Evolutionary conservation across 1,140 invertebrate genomes (phyloP).

Genomic region (Atta cephalotes): DNA sequence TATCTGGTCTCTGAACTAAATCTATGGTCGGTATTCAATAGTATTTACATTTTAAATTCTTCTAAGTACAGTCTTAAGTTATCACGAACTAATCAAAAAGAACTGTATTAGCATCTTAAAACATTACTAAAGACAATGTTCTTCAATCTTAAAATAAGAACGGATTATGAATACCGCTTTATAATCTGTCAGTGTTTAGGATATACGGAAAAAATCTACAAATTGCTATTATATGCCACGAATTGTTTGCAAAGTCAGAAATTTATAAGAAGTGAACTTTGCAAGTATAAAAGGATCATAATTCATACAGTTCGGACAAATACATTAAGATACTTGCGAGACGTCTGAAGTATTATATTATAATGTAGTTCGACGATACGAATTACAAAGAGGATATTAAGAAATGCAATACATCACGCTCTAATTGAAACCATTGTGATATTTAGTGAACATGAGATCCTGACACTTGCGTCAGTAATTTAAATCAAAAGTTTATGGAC

Average conservation of each 20-base stretch:
- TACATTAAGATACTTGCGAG: conserved; percentile 23
- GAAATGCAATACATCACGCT: background rate
- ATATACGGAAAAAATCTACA: conserved; percentile 16
- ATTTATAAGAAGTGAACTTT: conserved; percentile 24
- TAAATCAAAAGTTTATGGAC: background rate
- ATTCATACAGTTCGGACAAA: conserved; percentile 34
- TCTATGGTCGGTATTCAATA: background rate
- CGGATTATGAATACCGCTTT: too few species aligned
- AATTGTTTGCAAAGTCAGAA: conserved; percentile 33
- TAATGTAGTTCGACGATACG: background rate
- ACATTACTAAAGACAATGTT: too few species aligned
- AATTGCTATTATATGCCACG: conserved; percentile 15
- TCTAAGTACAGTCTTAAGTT: too few species aligned
- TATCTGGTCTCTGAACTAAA: background rate
- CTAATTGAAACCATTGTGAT: conserved; percentile 12
- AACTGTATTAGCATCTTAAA: too few species aligned
- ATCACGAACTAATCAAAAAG: too few species aligned
- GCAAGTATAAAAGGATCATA: conserved; percentile 49
- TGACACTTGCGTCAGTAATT: background rate
- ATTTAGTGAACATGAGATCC: background rate
- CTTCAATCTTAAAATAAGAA: too few species aligned
- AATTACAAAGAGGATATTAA: background rate
- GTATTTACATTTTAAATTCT: too few species aligned
- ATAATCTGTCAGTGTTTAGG: background rate
- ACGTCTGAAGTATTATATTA: conserved; percentile 41